These are phyloP conservation scores for Pheosia tremula DNA, from an alignment of 2,888 invertebrate species.

Conservation along the genomic window DNA sequence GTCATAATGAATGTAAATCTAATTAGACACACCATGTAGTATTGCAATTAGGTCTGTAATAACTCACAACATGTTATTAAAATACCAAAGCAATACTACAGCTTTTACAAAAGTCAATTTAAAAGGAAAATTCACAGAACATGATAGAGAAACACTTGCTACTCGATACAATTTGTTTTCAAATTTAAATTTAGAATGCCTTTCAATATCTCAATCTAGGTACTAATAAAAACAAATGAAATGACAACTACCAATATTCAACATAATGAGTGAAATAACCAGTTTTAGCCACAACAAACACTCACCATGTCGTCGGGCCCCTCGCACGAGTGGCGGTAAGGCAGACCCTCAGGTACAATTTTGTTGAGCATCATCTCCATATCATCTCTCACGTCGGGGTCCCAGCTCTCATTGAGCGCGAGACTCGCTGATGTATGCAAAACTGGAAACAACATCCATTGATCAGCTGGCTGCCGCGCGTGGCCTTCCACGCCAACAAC, in stretches of 20 bases:
- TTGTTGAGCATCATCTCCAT: conserved; percentile 99
- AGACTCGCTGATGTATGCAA: conserved; percentile 99
- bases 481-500: conserved; percentile 22
- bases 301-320: conserved; percentile 99
- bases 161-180: not conserved
- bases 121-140: too few species aligned
- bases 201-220: not conserved
- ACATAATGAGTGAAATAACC: not conserved
- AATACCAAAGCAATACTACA: not conserved
- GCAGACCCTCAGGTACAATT: conserved; percentile 98
- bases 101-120: too few species aligned
- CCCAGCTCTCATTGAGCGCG: conserved; percentile 99
- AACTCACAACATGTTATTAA: not conserved
- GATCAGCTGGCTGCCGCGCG: conserved; percentile 59
- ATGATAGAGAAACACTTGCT: not conserved
- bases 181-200: not conserved
- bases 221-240: conserved; percentile 2
- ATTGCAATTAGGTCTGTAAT: not conserved
- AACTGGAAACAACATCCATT: conserved; percentile 87
- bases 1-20: conserved; percentile 1
- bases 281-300: conserved; percentile 38
- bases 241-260: not conserved
- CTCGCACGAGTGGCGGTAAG: conserved; percentile 98
- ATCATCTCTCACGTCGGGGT: conserved; percentile 98
- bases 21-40: not conserved